These are phyloP conservation scores for Cephus cinctus DNA, from an alignment of 1,140 invertebrate species.

Conservation along the genomic window DNA sequence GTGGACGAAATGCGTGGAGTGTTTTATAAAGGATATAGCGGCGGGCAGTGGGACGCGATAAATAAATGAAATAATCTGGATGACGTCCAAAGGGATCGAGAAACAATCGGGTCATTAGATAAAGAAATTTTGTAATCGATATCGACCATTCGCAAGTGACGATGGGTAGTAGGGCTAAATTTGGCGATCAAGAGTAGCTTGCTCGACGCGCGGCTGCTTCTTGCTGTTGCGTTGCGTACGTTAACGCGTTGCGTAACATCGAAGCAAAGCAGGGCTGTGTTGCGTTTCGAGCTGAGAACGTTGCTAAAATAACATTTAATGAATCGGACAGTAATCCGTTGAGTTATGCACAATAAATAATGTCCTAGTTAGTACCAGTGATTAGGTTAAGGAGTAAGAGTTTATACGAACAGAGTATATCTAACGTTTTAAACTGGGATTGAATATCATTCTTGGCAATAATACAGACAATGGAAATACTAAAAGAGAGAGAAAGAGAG, in stretches of 20 bases:
- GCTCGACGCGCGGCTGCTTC: slow-evolving; percentile 35
- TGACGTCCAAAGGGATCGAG: slow-evolving; percentile 4
- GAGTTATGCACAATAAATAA: background rate
- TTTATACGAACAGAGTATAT: background rate
- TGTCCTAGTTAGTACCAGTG: background rate
- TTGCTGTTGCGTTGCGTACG: slow-evolving; percentile 29
- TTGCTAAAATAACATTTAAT: slow-evolving; percentile 15
- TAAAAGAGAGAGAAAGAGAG: no score
- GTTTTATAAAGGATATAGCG: background rate
- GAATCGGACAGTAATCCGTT: background rate
- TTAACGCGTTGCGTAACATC: slow-evolving; percentile 41
- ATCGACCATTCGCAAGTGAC: slow-evolving; percentile 46
- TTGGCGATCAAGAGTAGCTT: no score
- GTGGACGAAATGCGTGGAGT: background rate
- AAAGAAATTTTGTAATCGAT: slow-evolving; percentile 50
- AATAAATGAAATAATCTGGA: background rate
- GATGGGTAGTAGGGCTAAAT: slow-evolving; percentile 50
- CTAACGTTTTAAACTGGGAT: background rate
- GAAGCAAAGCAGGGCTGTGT: no score
- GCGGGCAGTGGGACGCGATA: background rate
- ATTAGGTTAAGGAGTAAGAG: slow-evolving; percentile 12
- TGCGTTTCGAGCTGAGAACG: slow-evolving; percentile 22
- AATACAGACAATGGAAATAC: no score
- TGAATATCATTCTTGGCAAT: no score
- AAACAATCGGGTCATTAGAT: background rate